These are phyloP conservation scores for Taenaris catops DNA, from an alignment of 2,888 invertebrate species.

Conservation along the genomic window DNA sequence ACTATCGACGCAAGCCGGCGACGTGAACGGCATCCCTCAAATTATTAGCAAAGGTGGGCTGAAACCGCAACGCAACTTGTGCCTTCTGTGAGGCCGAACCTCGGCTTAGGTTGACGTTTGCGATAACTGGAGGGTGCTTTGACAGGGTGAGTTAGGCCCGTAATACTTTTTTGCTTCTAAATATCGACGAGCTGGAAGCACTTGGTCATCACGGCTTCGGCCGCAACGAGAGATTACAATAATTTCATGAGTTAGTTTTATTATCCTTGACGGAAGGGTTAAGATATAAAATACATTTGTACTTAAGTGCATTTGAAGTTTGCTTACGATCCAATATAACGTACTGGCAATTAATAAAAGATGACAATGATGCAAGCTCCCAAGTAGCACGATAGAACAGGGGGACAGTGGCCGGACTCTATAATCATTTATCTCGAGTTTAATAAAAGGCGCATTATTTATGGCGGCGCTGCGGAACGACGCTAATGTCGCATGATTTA, in stretches of 20 bases:
- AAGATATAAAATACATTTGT: no score
- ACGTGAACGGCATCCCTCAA: conserved; percentile 53
- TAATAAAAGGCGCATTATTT: conserved; percentile 79
- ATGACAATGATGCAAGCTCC: conserved; percentile 26
- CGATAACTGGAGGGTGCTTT: no score
- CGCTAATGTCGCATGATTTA: conserved; percentile 75
- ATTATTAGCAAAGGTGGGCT: conserved; percentile 55
- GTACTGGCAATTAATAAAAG: conserved; percentile 19
- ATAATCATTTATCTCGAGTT: conserved; percentile 79
- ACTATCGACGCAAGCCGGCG: conserved; percentile 33
- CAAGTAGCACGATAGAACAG: conserved; percentile 40
- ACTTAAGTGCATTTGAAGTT: conserved; percentile 35
- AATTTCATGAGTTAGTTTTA: no score
- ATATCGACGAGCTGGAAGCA: no score
- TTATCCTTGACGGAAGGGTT: no score
- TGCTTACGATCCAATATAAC: no score
- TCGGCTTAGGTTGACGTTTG: no score
- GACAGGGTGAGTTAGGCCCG: no score
- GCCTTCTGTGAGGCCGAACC: no score
- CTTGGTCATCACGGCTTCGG: no score
- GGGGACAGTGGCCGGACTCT: conserved; percentile 55
- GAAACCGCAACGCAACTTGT: conserved; percentile 38
- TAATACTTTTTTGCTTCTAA: no score
- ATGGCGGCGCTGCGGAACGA: conserved; percentile 52
- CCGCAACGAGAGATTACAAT: no score